phyloP scores from a whole-genome alignment of 2,888 invertebrate species.

The Nemapogon koenigi region DNA sequence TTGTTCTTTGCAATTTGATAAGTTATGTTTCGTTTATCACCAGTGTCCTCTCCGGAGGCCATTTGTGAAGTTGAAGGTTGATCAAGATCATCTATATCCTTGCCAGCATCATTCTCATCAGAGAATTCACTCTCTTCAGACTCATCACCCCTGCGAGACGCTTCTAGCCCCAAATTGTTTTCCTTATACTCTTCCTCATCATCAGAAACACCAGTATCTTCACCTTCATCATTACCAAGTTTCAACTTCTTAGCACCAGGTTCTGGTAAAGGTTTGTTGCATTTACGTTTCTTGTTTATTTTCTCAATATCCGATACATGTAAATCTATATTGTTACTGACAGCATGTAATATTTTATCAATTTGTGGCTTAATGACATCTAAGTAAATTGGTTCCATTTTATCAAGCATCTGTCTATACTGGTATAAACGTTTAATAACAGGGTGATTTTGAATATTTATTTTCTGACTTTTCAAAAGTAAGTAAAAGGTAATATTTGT shows the following conservation, averaged over 20 bases:
- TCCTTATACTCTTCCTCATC: slow-evolving; percentile 48
- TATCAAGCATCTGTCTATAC: slow-evolving; percentile 76
- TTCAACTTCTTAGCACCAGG: slow-evolving; percentile 43
- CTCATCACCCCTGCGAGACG: slow-evolving; percentile 30
- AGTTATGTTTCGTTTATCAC: slow-evolving; percentile 82
- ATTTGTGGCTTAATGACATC: slow-evolving; percentile 73
- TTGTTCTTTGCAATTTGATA: slow-evolving; percentile 97
- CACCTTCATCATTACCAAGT: slow-evolving; percentile 48
- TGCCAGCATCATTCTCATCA: slow-evolving; percentile 31
- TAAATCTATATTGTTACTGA: slow-evolving; percentile 45
- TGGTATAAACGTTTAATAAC: slow-evolving; percentile 84
- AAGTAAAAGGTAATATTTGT: slow-evolving; percentile 87
- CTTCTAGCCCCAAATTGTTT: slow-evolving; percentile 31
- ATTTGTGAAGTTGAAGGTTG: slow-evolving; percentile 38
- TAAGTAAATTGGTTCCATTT: slow-evolving; percentile 74
- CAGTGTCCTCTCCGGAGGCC: slow-evolving; percentile 32
- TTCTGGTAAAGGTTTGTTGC: slow-evolving; percentile 24
- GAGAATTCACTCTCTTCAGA: slow-evolving; percentile 54
- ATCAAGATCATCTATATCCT: slow-evolving; percentile 29
- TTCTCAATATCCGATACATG: slow-evolving; percentile 23
- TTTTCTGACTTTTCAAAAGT: slow-evolving; percentile 78
- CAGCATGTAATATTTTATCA: slow-evolving; percentile 65
- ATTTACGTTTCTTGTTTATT: slow-evolving; percentile 35
- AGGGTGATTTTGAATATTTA: slow-evolving; percentile 83
- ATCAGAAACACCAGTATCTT: slow-evolving; percentile 50